These are phyloP conservation scores for Heliconius erato DNA, from an alignment of 2,888 invertebrate species.

Conservation along the genomic window DNA sequence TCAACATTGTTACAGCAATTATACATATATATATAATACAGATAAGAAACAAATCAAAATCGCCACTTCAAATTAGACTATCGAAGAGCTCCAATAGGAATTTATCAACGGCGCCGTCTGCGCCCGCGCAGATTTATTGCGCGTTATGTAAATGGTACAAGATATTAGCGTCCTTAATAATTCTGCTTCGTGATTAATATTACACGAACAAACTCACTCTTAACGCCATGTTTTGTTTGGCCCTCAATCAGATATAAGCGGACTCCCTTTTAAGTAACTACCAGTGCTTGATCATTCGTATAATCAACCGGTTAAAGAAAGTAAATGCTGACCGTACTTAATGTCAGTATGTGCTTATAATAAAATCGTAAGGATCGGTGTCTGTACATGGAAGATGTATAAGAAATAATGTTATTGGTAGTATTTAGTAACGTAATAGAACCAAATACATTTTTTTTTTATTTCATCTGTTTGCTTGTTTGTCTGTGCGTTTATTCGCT, in stretches of 20 bases:
- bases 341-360: too few species aligned
- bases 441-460: too few species aligned
- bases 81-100: constrained; percentile 75
- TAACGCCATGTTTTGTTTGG: constrained; percentile 45
- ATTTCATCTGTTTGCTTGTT: too few species aligned
- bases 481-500: too few species aligned
- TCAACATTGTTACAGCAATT: background rate
- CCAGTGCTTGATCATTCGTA: constrained; percentile 24
- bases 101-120: constrained; percentile 78
- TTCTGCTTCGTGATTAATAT: constrained; percentile 80
- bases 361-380: too few species aligned
- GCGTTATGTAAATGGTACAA: constrained; percentile 83
- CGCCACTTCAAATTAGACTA: constrained; percentile 70
- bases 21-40: background rate
- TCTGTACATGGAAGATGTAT: too few species aligned
- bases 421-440: too few species aligned
- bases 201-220: constrained; percentile 46
- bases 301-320: constrained; percentile 36
- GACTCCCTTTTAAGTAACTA: constrained; percentile 43
- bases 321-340: constrained; percentile 21
- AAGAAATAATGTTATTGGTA: too few species aligned
- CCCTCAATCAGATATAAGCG: constrained; percentile 42
- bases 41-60: constrained; percentile 51
- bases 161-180: constrained; percentile 84
- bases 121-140: constrained; percentile 78